Evolutionary conservation across 64 coral and sea anemone genomes (phyloP).

Genomic region (Actinia equina): DNA sequence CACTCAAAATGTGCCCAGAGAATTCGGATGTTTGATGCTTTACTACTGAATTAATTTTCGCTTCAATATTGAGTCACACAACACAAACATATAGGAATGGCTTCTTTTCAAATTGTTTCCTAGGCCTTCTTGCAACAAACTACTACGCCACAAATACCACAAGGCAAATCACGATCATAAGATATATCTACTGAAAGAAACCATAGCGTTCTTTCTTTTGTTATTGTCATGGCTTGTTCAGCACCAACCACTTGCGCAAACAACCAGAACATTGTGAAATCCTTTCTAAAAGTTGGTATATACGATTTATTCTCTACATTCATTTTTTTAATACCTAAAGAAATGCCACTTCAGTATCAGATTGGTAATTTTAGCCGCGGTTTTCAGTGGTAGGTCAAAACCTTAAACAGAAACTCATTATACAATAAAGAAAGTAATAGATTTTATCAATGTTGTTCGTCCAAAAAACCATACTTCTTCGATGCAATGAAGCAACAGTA

Average conservation of each 20-base stretch:
- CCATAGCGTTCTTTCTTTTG: background rate
- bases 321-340: background rate
- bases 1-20: background rate
- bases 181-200: background rate
- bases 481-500: background rate
- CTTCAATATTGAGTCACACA: background rate
- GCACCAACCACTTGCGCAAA: too few species aligned
- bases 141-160: background rate
- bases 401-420: slow-evolving; percentile 1
- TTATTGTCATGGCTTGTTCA: background rate
- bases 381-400: background rate
- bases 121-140: background rate
- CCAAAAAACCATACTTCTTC: background rate
- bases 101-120: background rate
- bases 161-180: background rate
- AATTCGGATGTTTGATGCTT: background rate
- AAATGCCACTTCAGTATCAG: background rate
- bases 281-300: too few species aligned
- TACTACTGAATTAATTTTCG: background rate
- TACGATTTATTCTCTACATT: too few species aligned
- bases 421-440: background rate
- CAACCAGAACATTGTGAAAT: too few species aligned
- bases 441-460: background rate
- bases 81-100: background rate
- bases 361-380: background rate